Conservation (phyloP, 2,797 vertebrate genomes). For the Xiphorhynchus erythropygius region DNA sequence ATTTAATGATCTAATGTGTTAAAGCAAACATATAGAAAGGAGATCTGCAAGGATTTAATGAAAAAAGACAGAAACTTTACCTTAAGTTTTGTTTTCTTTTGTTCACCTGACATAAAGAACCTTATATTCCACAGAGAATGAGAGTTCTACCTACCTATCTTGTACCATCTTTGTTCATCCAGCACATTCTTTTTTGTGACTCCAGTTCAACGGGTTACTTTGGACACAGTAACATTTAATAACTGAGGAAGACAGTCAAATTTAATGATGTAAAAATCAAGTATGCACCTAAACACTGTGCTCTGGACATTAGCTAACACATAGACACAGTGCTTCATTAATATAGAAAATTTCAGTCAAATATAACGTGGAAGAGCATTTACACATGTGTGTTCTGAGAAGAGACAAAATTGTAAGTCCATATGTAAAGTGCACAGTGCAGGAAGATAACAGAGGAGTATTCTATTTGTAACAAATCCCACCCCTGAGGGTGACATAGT, state of each 20-base stretch:
- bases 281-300: neutral
- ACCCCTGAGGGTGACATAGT: neutral
- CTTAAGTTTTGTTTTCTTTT: neutral
- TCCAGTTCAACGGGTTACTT: neutral
- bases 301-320: neutral
- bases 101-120: neutral
- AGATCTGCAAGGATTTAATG: neutral
- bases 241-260: neutral
- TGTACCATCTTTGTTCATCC: neutral
- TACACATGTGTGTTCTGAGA: neutral
- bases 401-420: neutral
- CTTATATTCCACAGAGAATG: neutral
- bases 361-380: neutral
- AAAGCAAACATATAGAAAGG: neutral
- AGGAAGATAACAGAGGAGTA: neutral
- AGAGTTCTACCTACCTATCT: neutral
- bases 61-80: neutral
- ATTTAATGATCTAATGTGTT: neutral
- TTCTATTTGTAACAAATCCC: neutral
- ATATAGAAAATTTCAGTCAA: neutral
- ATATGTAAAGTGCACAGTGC: neutral
- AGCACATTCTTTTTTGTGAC: neutral
- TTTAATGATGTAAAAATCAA: neutral
- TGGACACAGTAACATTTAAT: neutral
- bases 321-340: neutral